Evolutionary conservation across 2,797 vertebrate genomes (phyloP).

Genomic region (Syndactyla subalaris): DNA sequence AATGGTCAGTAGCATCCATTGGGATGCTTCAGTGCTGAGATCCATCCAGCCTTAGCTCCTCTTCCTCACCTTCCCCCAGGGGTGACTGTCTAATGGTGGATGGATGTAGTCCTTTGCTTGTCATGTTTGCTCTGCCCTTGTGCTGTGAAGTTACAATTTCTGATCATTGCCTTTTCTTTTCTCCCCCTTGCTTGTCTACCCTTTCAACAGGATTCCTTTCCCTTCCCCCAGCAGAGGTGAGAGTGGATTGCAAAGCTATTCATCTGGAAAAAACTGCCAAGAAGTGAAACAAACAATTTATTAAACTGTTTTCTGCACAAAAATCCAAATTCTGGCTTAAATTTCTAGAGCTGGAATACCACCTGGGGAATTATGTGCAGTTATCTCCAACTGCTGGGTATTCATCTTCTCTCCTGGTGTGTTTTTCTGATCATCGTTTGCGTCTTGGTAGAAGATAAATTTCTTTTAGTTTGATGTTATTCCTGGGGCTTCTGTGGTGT

Average conservation of each 20-base stretch:
- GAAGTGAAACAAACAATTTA: background rate
- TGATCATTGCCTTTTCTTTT: background rate
- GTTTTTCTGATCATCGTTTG: background rate
- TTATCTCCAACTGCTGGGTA: background rate
- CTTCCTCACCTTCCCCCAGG: background rate
- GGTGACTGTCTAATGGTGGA: accelerated
- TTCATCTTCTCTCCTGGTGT: background rate
- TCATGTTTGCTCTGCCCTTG: background rate
- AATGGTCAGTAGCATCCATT: background rate
- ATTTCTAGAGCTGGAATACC: background rate
- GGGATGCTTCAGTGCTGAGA: background rate
- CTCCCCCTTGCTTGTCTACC: background rate
- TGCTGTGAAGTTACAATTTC: background rate
- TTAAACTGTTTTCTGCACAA: background rate
- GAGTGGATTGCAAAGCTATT: background rate
- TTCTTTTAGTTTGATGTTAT: background rate
- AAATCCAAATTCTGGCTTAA: background rate
- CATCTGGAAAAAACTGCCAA: background rate
- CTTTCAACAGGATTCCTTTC: constrained; percentile 8
- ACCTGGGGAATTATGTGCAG: background rate
- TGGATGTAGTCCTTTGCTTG: background rate
- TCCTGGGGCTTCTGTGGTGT: background rate
- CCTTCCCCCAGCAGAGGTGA: accelerated
- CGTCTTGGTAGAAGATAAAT: background rate
- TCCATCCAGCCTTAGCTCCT: background rate